Conservation (phyloP, 2,888 invertebrate species). For the Nematopogon swammerdamellus region DNA sequence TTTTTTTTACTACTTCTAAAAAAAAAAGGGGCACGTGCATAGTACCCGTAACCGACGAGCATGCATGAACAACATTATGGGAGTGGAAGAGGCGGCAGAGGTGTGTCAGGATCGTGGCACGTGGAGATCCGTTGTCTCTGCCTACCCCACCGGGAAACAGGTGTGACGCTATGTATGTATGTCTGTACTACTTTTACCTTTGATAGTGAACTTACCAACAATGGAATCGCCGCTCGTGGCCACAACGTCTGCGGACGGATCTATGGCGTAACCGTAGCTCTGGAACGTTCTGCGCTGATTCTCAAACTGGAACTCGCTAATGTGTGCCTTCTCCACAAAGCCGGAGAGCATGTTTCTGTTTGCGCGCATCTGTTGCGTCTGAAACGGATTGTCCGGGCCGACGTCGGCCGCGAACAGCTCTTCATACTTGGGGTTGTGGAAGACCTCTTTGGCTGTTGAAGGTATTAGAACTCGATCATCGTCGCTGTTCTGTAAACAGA, state of each 20-base stretch:
- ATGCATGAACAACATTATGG: no score
- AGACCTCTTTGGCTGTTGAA: conserved; percentile 76
- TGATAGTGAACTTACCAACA: conserved; percentile 45
- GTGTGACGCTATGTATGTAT: no score
- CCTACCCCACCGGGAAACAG: no score
- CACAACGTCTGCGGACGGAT: conserved; percentile 78
- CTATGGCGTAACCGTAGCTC: conserved; percentile 92
- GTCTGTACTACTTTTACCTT: no score
- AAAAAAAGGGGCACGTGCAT: no score
- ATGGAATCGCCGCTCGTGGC: conserved; percentile 37
- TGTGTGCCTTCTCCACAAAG: conserved; percentile 90
- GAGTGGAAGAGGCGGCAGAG: no score
- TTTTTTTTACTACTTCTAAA: no score
- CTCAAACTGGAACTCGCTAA: conserved; percentile 97
- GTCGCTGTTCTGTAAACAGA: conserved; percentile 62
- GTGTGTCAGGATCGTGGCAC: no score
- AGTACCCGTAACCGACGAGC: no score
- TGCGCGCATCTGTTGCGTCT: conserved; percentile 85
- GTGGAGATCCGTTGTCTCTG: no score
- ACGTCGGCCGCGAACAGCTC: conserved; percentile 89
- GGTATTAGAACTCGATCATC: conserved; percentile 72
- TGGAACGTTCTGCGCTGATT: conserved; percentile 92
- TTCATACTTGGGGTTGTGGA: conserved; percentile 91
- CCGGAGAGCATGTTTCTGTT: conserved; percentile 90
- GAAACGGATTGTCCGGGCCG: conserved; percentile 92